Base-by-base conservation (phyloP, 1,140 invertebrate genomes). In the Zaprionus taronus region DNA sequence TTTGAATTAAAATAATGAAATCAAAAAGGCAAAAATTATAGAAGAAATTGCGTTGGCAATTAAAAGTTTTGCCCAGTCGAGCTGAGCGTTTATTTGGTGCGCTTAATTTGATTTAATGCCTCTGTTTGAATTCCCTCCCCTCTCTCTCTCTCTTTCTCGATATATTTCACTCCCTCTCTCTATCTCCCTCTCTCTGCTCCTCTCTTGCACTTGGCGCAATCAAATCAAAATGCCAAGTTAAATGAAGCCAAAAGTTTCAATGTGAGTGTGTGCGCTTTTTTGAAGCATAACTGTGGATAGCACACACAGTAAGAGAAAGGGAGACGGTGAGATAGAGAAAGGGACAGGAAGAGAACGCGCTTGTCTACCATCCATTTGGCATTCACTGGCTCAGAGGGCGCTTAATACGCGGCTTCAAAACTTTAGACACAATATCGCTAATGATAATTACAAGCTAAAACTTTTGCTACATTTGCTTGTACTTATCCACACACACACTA, bases 401-500 rank as follows among this genome's bases (percentile, higher is more conserved):
- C 82, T 73, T 70, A 80, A 78, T 66, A 83, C 81, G 80, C 79
- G 79, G 83, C 77, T 87, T 80, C 72, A 68, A 73, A 89, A 79
- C 78, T 89, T 89, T 90, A 82, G 79, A 91, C 85, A 89, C 87
- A 91, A 91, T 91, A 87, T 83, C 83, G 81, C 87, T 91, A 91
- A 91, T 91, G 87, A 91, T 91, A 91, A 91, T 91, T 91, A 91
- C 83, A 84, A 87, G 75, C 80, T 76, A 75, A 87, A 91, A 91
- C 83, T 91, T 91, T 91, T 64, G 44, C 79, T 44, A 71, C 81
- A 91, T 76, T 91, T 68, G 57, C 69, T 73, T 62, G 65, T 55
- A 51, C 65, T 60, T 57, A 44, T 55, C 60, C 44, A 51, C 60
- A 51, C 34, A 7, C 67, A 15, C 58, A 49, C 38, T 44, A 4